A percentile compares a stretch with the other conserved stretches of the same genome.
Conservation (phyloP, 2,888 invertebrate species). For the Cantharis rufa region DNA sequence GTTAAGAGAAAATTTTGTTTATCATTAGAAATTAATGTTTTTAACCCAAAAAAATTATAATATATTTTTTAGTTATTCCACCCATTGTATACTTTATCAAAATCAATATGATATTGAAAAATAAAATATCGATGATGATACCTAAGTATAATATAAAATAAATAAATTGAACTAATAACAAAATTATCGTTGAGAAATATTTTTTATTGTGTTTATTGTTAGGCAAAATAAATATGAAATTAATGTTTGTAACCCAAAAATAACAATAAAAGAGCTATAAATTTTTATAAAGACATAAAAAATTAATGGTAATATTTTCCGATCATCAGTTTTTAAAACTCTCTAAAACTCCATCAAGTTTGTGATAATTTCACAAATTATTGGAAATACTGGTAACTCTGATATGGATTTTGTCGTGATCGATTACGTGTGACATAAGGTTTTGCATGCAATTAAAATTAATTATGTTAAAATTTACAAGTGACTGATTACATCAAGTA, state of each 20-base stretch:
- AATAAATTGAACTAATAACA: neutral
- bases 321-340: neutral
- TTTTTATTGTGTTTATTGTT: neutral
- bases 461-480: neutral
- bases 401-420: neutral
- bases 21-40: too few species aligned
- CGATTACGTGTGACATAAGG: neutral
- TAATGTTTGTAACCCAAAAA: neutral
- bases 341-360: neutral
- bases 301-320: neutral
- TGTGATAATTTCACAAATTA: neutral
- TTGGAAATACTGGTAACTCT: neutral
- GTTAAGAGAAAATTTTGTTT: too few species aligned
- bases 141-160: too few species aligned
- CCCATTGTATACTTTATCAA: too few species aligned
- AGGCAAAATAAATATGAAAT: neutral
- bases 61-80: too few species aligned
- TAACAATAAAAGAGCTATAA: neutral
- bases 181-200: neutral
- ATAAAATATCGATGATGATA: too few species aligned
- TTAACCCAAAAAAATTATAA: too few species aligned
- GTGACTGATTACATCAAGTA: neutral
- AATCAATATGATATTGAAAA: too few species aligned
- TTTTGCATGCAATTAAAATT: neutral
- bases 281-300: neutral